Evolutionary conservation across 2,113 vertebrate genomes (phyloP), one percentile per base, ranked within the genome.

Genomic region (mouse (Mus musculus)): DNA sequence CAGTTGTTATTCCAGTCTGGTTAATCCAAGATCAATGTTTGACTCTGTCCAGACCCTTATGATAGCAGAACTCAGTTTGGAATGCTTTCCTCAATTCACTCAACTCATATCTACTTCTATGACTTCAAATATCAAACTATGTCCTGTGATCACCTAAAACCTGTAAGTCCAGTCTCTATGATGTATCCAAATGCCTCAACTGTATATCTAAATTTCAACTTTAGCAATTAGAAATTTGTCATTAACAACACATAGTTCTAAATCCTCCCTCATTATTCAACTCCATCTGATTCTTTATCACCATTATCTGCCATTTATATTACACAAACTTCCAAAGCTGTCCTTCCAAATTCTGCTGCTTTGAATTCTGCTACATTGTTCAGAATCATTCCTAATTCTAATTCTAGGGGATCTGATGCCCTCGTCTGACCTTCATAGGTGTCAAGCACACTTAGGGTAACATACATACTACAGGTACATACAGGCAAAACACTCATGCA

Each of bases 21-120:
- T 46, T 85, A 95, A 20, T 46, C 39, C n/a, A 93, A 94, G 89
- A 17, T 93, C 33, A 88, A 63, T 63, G 8, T 76, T 78, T 72
- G 61, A 19, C 36, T 80, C 56, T 26, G 67, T 39, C 26, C 30
- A 71, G 9, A 73, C 2, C 2, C 86, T 89, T 63, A 65, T 30
- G 22, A 54, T 54, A 39, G 17, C 6, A 69, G 80, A 88, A 28
- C 49, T 84, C 36, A 56, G 33, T 75, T 93, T 94, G 16, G 72
- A 76, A 28, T 16, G 30, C 6, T 39, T 42, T 89, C 20, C 61
- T 96, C 36, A 82, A 61, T 65, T 39, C 12, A 89, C 19, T 86
- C n/a, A n/a, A 78, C 14, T 91, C 30, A 75, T 16, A 39, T 61
- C 59, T 91, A 78, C 4, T 61, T 54, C 67, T 39, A 61, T n/a